Base-by-base conservation (phyloP, 2,888 invertebrate species). In the Epistrophe eligans region DNA sequence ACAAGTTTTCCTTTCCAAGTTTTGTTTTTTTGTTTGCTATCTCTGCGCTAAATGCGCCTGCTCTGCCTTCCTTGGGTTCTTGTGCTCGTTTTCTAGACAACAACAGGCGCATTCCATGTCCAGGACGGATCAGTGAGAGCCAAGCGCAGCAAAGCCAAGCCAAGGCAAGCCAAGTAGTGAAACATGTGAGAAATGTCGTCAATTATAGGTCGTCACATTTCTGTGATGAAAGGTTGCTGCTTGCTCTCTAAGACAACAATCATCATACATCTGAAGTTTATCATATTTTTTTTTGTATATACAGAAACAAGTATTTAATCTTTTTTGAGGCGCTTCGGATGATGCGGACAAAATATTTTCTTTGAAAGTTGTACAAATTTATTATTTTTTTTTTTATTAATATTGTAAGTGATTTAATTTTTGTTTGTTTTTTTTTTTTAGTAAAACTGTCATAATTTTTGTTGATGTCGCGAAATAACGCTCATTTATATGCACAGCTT, bases 151-250 rank as follows among this genome's bases (percentile, higher is more conserved):
- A 1, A 24, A 24, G 74, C 55, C 24, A 24, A n/a, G 8, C 13
- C 24, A 24, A 24, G 2, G 13, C 15, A 24, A 24, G 24, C 24
- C 24, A 24, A 24, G 24, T 24, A 62, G 71, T 45, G 64, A 74
- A 77, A 76, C 79, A 87, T 84, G 71, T 70, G 35, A 62, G 62
- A 79, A 87, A 83, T 81, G 76, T 79, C 83, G 79, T 87, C 87
- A 79, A 79, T 87, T 82, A 79, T 87, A 87, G 87, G 87, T 87
- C 87, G 83, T 76, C 74, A 50, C 79, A 87, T 82, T 76, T 48
- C 79, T 72, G 40, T 76, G 83, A 83, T 72, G 87, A 87, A 83
- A 87, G 83, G 83, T 79, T 83, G 80, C 24, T 24, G 24, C 24
- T 1, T 24, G 24, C 57, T 58, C 32, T 64, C 66, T 15, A 50